phyloP scores from a whole-genome alignment of 2,113 vertebrate species.

The Arizona elegans region DNA sequence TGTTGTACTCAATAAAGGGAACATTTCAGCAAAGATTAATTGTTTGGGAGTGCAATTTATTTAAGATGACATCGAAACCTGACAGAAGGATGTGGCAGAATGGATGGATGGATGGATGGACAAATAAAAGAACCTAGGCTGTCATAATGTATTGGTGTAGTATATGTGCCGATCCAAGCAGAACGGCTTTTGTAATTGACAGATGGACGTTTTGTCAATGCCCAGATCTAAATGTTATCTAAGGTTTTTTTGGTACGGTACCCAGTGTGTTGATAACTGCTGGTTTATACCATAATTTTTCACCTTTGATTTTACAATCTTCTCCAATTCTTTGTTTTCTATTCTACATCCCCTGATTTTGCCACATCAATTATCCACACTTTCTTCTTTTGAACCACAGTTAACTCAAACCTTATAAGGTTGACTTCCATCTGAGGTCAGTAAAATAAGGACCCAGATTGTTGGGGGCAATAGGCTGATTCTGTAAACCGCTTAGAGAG shows the following conservation, averaged over 20 bases:
- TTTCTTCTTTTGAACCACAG: neutral
- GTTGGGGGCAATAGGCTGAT: neutral
- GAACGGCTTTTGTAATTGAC: neutral
- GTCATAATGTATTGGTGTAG: neutral
- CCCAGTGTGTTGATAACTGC: no score
- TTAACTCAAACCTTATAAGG: neutral
- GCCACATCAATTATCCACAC: neutral
- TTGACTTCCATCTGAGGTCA: neutral
- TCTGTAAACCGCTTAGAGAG: neutral
- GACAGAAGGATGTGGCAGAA: neutral
- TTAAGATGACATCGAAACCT: no score
- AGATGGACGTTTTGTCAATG: neutral
- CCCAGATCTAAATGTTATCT: no score
- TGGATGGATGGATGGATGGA: neutral
- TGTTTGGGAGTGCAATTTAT: no score
- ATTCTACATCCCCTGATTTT: neutral
- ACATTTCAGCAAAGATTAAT: no score
- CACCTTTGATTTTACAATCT: neutral
- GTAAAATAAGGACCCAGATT: neutral
- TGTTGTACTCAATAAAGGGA: no score
- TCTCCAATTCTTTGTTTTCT: neutral
- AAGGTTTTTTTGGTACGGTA: no score
- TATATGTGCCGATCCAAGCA: neutral
- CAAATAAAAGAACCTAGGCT: neutral
- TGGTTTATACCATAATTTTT: neutral